Conservation (phyloP, 2,888 invertebrate species). For the Drosophila borborema region DNA sequence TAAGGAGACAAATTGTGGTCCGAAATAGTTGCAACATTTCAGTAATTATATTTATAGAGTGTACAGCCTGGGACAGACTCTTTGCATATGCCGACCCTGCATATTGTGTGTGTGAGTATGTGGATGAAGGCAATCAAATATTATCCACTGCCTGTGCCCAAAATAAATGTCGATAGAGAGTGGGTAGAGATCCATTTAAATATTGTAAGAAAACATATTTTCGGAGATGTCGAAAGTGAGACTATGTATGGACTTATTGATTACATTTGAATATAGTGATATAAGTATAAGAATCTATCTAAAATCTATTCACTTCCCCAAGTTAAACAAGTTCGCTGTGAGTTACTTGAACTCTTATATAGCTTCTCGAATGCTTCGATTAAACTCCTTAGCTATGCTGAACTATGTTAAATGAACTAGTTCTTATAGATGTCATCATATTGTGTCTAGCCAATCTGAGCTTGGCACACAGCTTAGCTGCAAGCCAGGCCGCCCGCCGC, state of each 20-base stretch:
- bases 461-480: constrained; percentile 23
- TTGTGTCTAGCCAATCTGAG: constrained; percentile 24
- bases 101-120: neutral
- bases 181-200: neutral
- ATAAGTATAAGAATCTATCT: neutral
- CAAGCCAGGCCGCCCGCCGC: neutral
- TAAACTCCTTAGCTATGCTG: neutral
- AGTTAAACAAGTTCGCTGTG: neutral
- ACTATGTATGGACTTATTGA: no score
- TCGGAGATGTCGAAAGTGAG: neutral
- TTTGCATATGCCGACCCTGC: constrained; percentile 5
- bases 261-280: neutral
- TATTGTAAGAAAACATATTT: neutral
- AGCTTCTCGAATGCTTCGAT: neutral
- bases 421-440: constrained; percentile 14
- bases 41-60: constrained; percentile 70
- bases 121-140: constrained; percentile 50
- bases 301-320: neutral
- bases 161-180: neutral
- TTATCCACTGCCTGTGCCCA: constrained; percentile 38
- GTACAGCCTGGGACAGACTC: constrained; percentile 1
- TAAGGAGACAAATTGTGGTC: neutral
- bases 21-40: constrained; percentile 64
- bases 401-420: constrained; percentile 11
- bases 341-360: no score